Evolutionary conservation across 2,888 invertebrate species (phyloP), one percentile per base, ranked within the genome.

Genomic region (Monopis laevigella): DNA sequence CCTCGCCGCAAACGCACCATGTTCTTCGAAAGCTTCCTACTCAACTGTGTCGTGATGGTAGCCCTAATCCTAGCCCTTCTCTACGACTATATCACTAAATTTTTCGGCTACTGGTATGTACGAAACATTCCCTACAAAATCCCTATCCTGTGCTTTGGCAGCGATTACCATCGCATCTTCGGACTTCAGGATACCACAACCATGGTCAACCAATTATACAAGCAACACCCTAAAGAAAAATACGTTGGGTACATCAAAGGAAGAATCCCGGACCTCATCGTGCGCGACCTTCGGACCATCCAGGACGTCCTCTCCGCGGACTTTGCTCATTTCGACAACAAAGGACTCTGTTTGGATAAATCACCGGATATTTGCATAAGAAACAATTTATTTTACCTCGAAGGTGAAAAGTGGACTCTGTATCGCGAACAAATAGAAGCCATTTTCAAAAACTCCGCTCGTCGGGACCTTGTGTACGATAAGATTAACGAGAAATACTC

Each of bases 301-400:
- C 71, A 73, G 59, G 68, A 66, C 56, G 65, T 78, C 53, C 58
- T 80, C 63, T 74, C 70, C 47, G 69, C 75, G 51, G 75, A 77
- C 63, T 77, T 72, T 53, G 63, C 65, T 50, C 64, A 73, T 71
- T 80, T 80, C 68, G 69, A 73, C 62, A 65, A 69, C 58, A 64
- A 78, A 62, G 80, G 80, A 55, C 67, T 72, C 52, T 66, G 63
- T 59, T 67, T 80, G 65, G 74, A 74, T 70, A 77, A 73, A 68
- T 75, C 78, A 62, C 64, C 59, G 67, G 80, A 80, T 75, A 69
- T 75, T 73, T 78, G 77, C 71, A 64, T 80, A 68, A 69, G 70
- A 69, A 72, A 78, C 74, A 80, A 80, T 73, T 69, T 77, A 62
- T 80, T 77, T 62, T 77, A 77, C 52, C 64, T 72, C 12, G 74